These are phyloP conservation scores for Diaperis boleti DNA, from an alignment of 2,888 invertebrate genomes.

Conservation along the genomic window DNA sequence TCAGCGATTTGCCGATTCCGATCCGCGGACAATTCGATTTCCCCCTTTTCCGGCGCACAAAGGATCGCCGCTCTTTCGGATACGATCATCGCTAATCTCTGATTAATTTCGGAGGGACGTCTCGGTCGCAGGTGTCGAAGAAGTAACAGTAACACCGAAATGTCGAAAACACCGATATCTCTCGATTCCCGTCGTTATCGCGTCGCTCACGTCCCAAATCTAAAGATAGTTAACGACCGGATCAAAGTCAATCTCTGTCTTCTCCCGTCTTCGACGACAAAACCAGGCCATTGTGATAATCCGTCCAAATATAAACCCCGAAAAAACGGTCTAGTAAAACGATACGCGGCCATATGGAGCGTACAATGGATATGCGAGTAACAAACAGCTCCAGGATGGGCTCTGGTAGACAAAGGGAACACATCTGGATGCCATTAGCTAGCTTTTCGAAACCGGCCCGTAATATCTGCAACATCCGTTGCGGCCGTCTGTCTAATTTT, in stretches of 20 bases:
- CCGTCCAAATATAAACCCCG: constrained; percentile 18
- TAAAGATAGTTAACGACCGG: constrained; percentile 22
- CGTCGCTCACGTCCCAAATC: constrained; percentile 21
- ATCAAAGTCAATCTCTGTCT: constrained; percentile 31
- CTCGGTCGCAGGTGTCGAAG: too few relatives aligned
- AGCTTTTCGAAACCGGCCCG: constrained; percentile 53
- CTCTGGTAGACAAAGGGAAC: constrained; percentile 44
- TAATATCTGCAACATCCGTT: constrained; percentile 52
- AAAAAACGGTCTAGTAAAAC: constrained; percentile 33
- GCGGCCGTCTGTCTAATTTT: constrained; percentile 41
- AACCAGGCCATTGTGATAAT: constrained; percentile 39
- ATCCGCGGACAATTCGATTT: constrained; percentile 60
- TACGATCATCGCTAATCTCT: too few relatives aligned
- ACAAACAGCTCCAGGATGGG: constrained; percentile 52
- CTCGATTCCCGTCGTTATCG: too few relatives aligned
- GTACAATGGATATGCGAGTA: constrained; percentile 59
- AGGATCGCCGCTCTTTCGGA: too few relatives aligned
- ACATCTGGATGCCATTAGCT: constrained; percentile 47
- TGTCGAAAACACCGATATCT: too few relatives aligned
- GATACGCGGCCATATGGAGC: constrained; percentile 44
- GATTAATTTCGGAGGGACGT: too few relatives aligned
- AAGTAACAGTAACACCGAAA: too few relatives aligned
- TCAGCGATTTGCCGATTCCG: constrained; percentile 58
- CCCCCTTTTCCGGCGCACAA: constrained; percentile 47
- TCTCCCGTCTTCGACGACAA: constrained; percentile 13